A percentile compares a stretch with the other conserved stretches of the same genome.
phyloP scores from a whole-genome alignment of 2,113 vertebrate species.

The Polypterus bichir region DNA sequence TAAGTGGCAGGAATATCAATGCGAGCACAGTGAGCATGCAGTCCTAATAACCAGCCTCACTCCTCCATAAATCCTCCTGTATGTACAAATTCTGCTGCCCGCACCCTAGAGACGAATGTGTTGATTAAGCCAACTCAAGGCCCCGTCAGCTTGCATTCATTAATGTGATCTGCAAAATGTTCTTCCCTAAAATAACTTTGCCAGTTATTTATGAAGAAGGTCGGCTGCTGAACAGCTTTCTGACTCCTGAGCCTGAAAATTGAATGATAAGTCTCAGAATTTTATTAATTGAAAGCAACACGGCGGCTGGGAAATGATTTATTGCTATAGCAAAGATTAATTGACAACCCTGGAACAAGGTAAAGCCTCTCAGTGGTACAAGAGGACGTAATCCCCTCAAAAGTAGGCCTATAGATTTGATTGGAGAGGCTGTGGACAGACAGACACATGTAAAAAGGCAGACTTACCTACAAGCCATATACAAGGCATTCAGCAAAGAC shows the following conservation, averaged over 20 bases:
- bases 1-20: not conserved
- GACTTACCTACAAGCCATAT: too few species aligned
- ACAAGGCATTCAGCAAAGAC: too few species aligned
- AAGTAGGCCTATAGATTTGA: too few species aligned
- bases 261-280: not conserved
- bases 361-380: too few species aligned
- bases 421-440: too few species aligned
- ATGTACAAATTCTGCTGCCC: not conserved
- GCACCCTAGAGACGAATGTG: not conserved
- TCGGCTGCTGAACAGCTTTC: not conserved
- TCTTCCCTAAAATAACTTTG: not conserved
- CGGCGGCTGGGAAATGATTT: too few species aligned
- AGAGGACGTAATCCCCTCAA: too few species aligned
- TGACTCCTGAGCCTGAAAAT: not conserved
- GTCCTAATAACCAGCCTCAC: not conserved
- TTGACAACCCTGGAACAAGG: too few species aligned
- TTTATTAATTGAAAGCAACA: too few species aligned
- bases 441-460: too few species aligned
- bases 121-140: not conserved
- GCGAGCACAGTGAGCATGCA: not conserved
- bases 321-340: too few species aligned
- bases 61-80: constrained; percentile 8
- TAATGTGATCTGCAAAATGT: not conserved
- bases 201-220: not conserved
- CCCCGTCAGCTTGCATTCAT: constrained; percentile 5